A percentile compares a stretch with the other conserved stretches of the same genome.
phyloP scores from a whole-genome alignment of 2,113 vertebrate species.

The Syngnathus scovelli region DNA sequence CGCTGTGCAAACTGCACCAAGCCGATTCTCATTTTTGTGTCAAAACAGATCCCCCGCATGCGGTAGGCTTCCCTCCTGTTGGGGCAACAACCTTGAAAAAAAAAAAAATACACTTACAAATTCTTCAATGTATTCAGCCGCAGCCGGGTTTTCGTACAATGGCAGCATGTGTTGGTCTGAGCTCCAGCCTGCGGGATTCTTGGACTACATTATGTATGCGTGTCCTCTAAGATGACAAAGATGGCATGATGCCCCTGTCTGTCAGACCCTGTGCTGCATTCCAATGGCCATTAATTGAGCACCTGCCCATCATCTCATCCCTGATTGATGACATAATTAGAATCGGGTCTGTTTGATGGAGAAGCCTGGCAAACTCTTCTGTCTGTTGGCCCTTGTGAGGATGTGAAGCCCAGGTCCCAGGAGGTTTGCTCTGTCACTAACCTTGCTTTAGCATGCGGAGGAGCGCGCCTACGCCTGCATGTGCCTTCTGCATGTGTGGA shows the following conservation, averaged over 20 bases:
- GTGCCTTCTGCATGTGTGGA: conserved; percentile 19
- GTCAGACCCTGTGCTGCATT: conserved; percentile 47
- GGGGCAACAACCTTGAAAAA: conserved; percentile 2
- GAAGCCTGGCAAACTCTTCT: conserved; percentile 60
- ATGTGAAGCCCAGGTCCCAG: conserved; percentile 47
- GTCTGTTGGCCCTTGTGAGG: conserved; percentile 56
- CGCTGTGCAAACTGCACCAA: background rate
- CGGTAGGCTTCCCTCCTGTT: background rate
- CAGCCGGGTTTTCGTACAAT: conserved; percentile 17
- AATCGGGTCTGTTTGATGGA: conserved; percentile 59
- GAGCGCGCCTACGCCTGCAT: conserved; percentile 27
- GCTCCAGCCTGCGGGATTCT: conserved; percentile 32
- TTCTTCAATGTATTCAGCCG: conserved; percentile 11
- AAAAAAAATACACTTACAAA: background rate
- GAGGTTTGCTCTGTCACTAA: conserved; percentile 50
- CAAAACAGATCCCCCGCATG: conserved; percentile 1
- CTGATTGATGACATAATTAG: conserved; percentile 72
- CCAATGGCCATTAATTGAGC: conserved; percentile 63
- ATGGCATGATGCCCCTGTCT: conserved; percentile 43
- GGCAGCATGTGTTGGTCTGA: conserved; percentile 34
- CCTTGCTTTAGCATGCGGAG: conserved; percentile 43
- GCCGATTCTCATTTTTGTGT: background rate
- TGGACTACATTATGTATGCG: conserved; percentile 33
- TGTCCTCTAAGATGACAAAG: conserved; percentile 44
- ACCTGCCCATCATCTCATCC: conserved; percentile 54